Base-by-base conservation (phyloP, 2,797 vertebrate genomes). In the Morelia viridis region DNA sequence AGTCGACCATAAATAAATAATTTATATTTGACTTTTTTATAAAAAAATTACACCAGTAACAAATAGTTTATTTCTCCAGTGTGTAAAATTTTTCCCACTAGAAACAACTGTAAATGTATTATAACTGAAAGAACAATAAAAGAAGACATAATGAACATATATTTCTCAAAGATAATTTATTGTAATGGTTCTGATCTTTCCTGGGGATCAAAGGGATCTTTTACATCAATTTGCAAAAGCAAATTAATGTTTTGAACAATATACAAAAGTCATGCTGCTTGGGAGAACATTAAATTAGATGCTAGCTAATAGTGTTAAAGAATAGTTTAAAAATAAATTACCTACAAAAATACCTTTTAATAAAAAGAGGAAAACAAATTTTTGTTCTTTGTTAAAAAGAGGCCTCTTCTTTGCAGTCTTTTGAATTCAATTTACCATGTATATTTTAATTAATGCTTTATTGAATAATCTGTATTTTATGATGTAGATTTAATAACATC, bases 401-500 rank as follows among this genome's bases (percentile, higher is more conserved):
- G 95, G 97, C 97, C 96, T 93, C 91, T 97, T 92, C 96, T 97
- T 97, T 97, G 96, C 96, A 96, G 95, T 96, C 91, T 97, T 98
- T 97, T 97, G 97, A 98, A 98, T 97, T 96, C 96, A 97, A 97
- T 98, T 98, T 97, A 94, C 97, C 97, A 96, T 96, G 97, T 98
- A 97, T 98, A 98, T 98, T 98, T 98, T 99, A 98, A 99, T 98
- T 98, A 99, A 98, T 98, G 98, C 96, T 97, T 95, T 96, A 94
- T 96, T 96, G 96, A 97, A 96, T 98, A 98, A 98, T 98, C 98
- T 98, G 97, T 97, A 98, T 97, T 96, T 94, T 13, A 46, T 97
- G 97, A 96, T 98, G 97, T 96, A 97, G 98, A 98, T 98, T 98
- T 97, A 98, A 94, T 96, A 97, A 98, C 97, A 97, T 98, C 96